Evolutionary conservation across 2,113 vertebrate species (phyloP), one percentile per base, ranked within the genome.

Genomic region (Ahaetulla prasina): DNA sequence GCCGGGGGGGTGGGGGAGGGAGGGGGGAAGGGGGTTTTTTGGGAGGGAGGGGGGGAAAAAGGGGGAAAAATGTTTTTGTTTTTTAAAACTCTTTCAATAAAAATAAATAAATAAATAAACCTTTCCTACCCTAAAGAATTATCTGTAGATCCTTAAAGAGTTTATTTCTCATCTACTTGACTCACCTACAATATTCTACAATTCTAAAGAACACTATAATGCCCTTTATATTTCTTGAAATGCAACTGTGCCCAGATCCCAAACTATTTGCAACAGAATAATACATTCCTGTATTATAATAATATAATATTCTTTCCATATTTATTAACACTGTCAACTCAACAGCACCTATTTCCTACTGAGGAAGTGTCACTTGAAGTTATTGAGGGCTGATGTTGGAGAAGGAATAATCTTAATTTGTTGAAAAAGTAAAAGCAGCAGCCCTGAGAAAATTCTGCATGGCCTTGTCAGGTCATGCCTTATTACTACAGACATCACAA

Each of bases 81-180:
- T n/a, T n/a, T n/a, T n/a, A n/a, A n/a, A n/a, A n/a, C n/a, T n/a
- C n/a, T n/a, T n/a, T n/a, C n/a, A n/a, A n/a, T n/a, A n/a, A n/a
- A n/a, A n/a, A n/a, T n/a, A n/a, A n/a, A n/a, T n/a, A n/a, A n/a
- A n/a, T n/a, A n/a, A 84, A 91, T 94, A 95, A 92, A 93, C 12
- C 43, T 85, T 89, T 50, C 47, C 4, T 85, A 88, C 88, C 18
- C 57, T 90, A 84, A 92, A 93, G 74, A 10, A 9, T 85, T 74
- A 53, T 53, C 55, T 74, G 1, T 12, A 84, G 60, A 91, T 93
- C 94, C 84, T 57, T 90, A 55, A 94, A 92, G 57, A 89, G 80
- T 90, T 45, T 54, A 60, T 94, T 94, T 85, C 60, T 89, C 87
- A 94, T 84, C 25, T 49, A 92, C 18, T 94, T 94, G 91, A 91